Conservation (phyloP, 1,140 invertebrate species). For the Cotesia glomerata region DNA sequence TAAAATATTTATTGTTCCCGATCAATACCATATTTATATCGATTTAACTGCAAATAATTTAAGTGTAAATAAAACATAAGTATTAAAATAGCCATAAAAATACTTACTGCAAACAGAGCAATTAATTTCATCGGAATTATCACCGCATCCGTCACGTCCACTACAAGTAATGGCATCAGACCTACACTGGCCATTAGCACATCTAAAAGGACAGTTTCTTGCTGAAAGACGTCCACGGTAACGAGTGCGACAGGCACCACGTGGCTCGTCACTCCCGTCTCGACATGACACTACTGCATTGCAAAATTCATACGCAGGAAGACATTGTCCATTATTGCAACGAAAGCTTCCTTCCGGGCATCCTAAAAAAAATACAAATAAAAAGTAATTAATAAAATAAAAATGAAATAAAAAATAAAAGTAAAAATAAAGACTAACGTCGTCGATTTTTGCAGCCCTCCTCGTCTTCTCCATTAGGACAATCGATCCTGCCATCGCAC, state of each 20-base stretch:
- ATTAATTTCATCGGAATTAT: constrained; percentile 83
- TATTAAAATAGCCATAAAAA: constrained; percentile 9
- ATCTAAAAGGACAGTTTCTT: constrained; percentile 75
- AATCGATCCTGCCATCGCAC: constrained; percentile 81
- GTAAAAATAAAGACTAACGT: constrained; percentile 53
- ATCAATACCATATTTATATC: no score
- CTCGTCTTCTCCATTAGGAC: constrained; percentile 83
- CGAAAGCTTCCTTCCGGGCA: constrained; percentile 83
- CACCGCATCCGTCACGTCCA: constrained; percentile 87
- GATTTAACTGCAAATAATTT: no score
- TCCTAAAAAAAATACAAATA: constrained; percentile 34
- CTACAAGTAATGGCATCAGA: constrained; percentile 87
- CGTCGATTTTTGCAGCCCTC: constrained; percentile 70
- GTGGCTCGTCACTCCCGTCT: constrained; percentile 85
- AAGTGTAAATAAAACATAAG: constrained; percentile 39
- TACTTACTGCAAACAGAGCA: constrained; percentile 88
- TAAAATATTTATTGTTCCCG: no score
- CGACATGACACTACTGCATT: constrained; percentile 85
- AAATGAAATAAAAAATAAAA: constrained; percentile 29
- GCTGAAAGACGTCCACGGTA: constrained; percentile 47
- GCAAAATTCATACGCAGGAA: constrained; percentile 89
- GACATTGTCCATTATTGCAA: constrained; percentile 82
- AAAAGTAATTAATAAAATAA: not conserved
- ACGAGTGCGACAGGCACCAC: constrained; percentile 71
- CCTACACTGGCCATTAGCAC: constrained; percentile 84